A percentile compares a stretch with the other conserved stretches of the same genome.
phyloP scores from a whole-genome alignment of 1,140 invertebrate genomes.

The Anadara kagoshimensis region DNA sequence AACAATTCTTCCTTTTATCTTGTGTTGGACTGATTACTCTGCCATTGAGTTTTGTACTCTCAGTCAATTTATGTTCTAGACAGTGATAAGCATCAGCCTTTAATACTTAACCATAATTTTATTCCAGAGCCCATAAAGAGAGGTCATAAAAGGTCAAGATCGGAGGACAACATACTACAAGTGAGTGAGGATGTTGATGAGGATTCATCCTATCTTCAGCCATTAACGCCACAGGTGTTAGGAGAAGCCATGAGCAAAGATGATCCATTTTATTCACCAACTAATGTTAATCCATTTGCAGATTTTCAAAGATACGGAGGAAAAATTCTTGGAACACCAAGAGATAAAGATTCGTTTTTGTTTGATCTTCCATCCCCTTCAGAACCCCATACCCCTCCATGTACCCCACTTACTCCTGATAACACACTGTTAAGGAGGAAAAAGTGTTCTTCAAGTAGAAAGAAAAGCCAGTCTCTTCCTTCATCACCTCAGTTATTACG shows the following conservation, averaged over 20 bases:
- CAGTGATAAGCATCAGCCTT: background rate
- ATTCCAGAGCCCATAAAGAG: slow-evolving; percentile 2
- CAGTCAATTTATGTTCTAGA: background rate
- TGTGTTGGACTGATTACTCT: too few relatives aligned
- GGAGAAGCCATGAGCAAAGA: slow-evolving; percentile 71
- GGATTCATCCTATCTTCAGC: slow-evolving; percentile 22
- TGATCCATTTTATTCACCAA: slow-evolving; percentile 70
- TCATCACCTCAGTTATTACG: slow-evolving; percentile 65
- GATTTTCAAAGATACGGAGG: slow-evolving; percentile 59
- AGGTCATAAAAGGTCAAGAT: slow-evolving; percentile 62
- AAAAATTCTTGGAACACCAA: slow-evolving; percentile 62
- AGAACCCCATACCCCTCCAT: slow-evolving; percentile 57
- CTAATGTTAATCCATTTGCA: slow-evolving; percentile 67
- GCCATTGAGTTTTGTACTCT: background rate
- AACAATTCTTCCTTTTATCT: too few relatives aligned
- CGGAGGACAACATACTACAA: slow-evolving; percentile 68
- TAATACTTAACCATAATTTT: background rate
- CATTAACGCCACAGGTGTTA: slow-evolving; percentile 61
- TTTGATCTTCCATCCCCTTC: slow-evolving; percentile 59
- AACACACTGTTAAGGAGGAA: slow-evolving; percentile 18
- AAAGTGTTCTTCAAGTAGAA: slow-evolving; percentile 29
- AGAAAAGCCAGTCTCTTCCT: slow-evolving; percentile 63
- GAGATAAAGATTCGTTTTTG: slow-evolving; percentile 44
- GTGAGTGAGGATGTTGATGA: slow-evolving; percentile 37
- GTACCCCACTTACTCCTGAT: slow-evolving; percentile 54